Base-by-base conservation (phyloP, 2,797 vertebrate species). In the Brachyalestes nurse region DNA sequence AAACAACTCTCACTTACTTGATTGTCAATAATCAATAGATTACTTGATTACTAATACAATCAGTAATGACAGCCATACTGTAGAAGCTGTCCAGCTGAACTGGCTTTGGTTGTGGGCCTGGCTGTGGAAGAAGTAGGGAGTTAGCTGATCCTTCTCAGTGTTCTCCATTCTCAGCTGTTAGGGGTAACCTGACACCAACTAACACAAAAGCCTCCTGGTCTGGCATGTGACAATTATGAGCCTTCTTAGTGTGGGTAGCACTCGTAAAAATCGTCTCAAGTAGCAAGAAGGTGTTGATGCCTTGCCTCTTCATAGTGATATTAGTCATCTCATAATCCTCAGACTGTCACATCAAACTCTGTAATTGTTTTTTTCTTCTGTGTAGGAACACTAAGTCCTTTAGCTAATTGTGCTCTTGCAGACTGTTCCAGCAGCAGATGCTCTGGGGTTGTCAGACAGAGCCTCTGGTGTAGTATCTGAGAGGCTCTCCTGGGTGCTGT, bases 181-280 rank as follows among this genome's bases (percentile, higher is more conserved):
- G 62, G 53, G 38, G 83, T 67, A 86, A 87, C 17, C 40, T 45
- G 82, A 86, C 28, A 66, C 82, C 61, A 21, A n/a, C 51, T 66
- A 51, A 40, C 67, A 38, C 28, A 25, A n/a, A 74, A 64, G 69
- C 71, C 77, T 85, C 71, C 49, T 84, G 49, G 14, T 77, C 38
- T 78, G 42, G 75, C 75, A 73, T 61, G 62, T 78, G 45, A 55
- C 72, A 75, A 38, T 78, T 64, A 85, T 62, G 72, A 62, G 74
- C 53, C 49, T 70, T 62, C 21, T 57, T 45, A 25, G 69, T 17
- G 70, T 80, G 71, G 72, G n/a, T 66, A 23, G 53, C 12, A 6
- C 21, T 65, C 58, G 40, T 76, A 75, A 55, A 42, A 14, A 84
- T 83, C 75, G 58, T 53, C 69, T 81, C 82, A 49, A 58, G 60